phyloP scores from a whole-genome alignment of 2,797 vertebrate genomes.

The Taeniopygia guttata region DNA sequence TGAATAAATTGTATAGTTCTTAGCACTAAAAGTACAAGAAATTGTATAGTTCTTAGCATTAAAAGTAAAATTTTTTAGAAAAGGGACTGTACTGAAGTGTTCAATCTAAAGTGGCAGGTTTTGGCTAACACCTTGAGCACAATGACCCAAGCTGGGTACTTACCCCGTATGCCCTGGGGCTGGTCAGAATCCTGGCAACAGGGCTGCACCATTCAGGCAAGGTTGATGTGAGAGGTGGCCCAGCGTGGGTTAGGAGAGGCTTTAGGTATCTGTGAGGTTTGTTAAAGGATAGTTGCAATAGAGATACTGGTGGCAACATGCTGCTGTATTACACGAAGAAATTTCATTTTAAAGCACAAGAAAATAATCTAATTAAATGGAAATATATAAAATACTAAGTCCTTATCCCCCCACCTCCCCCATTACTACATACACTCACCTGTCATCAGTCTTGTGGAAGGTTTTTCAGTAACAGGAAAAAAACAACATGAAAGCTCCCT shows the following conservation, averaged over 20 bases:
- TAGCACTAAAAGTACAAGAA: background rate
- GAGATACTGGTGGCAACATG: background rate
- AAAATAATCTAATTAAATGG: background rate
- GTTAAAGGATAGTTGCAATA: conserved; percentile 65
- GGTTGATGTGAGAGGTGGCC: conserved; percentile 79
- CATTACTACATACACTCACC: background rate
- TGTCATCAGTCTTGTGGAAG: background rate
- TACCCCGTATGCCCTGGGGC: conserved; percentile 74
- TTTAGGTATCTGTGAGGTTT: conserved; percentile 78
- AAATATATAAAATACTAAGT: background rate
- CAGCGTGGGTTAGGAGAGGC: conserved; percentile 80
- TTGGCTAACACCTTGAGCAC: background rate
- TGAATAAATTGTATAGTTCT: background rate
- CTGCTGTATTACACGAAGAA: background rate
- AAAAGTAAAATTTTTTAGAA: background rate
- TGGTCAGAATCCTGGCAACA: conserved; percentile 78
- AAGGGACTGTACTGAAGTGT: background rate
- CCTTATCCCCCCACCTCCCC: fast-evolving
- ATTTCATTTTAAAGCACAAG: background rate
- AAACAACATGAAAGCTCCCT: fast-evolving
- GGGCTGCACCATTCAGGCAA: conserved; percentile 78
- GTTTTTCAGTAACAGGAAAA: background rate
- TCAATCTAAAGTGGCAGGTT: background rate
- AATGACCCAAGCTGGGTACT: conserved; percentile 27
- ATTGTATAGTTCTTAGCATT: background rate